Conservation (phyloP, 2,888 invertebrate genomes). For the Yponomeuta evonymella region DNA sequence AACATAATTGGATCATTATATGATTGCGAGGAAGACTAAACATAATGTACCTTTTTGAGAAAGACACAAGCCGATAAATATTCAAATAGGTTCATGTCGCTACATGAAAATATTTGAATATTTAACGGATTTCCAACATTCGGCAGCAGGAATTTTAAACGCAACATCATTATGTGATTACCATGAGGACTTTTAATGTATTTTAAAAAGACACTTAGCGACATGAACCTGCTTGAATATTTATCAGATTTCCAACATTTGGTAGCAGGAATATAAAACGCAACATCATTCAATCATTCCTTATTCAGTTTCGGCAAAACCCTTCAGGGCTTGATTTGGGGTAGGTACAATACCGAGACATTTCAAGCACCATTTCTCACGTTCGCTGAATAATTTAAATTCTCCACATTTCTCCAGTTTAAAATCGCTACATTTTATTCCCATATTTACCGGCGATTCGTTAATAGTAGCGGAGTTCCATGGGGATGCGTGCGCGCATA, state of each 20-base stretch:
- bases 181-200: too few species aligned
- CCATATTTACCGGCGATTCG: slow-evolving; percentile 14
- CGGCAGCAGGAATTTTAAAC: not conserved
- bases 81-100: too few species aligned
- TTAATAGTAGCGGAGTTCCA: slow-evolving; percentile 9
- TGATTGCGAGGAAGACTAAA: too few species aligned
- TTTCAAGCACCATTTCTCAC: not conserved
- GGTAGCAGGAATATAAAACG: not conserved
- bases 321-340: not conserved
- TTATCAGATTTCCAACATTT: not conserved
- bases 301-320: not conserved
- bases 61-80: too few species aligned
- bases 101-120: not conserved
- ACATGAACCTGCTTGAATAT: not conserved
- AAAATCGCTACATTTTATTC: slow-evolving; percentile 1
- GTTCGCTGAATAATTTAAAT: slow-evolving; percentile 2
- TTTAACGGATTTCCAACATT: not conserved
- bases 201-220: too few species aligned
- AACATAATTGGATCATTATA: too few species aligned
- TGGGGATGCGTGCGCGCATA: slow-evolving; percentile 19
- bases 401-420: not conserved
- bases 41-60: too few species aligned
- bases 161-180: not conserved
- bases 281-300: not conserved
- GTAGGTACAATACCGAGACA: not conserved